These are phyloP conservation scores for Calephelis perditalis DNA, from an alignment of 2,888 invertebrate genomes.

Conservation along the genomic window DNA sequence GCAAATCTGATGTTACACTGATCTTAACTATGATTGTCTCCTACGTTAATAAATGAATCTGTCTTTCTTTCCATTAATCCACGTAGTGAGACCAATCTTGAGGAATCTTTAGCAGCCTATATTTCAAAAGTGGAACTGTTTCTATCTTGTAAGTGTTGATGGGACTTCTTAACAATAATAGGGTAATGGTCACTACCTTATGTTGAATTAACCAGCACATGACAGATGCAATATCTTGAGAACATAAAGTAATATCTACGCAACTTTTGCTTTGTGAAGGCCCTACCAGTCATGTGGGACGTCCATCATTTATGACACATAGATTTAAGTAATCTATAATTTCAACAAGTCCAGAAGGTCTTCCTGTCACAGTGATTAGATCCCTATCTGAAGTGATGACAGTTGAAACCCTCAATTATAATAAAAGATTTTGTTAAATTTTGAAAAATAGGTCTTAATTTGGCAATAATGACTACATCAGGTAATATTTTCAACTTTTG, in stretches of 20 bases:
- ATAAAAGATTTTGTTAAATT: too few relatives aligned
- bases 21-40: too few relatives aligned
- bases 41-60: too few relatives aligned
- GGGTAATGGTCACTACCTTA: too few relatives aligned
- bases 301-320: too few relatives aligned
- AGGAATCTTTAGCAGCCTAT: neutral
- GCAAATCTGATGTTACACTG: too few relatives aligned
- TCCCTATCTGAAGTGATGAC: too few relatives aligned
- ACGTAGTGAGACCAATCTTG: neutral
- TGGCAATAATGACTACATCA: neutral
- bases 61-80: too few relatives aligned
- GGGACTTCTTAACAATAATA: too few relatives aligned
- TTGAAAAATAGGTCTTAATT: too few relatives aligned
- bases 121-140: neutral
- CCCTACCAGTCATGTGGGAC: neutral
- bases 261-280: neutral
- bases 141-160: neutral
- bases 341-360: neutral
- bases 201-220: neutral
- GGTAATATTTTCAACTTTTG: neutral
- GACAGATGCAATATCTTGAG: neutral
- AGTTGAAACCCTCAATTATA: neutral
- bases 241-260: neutral
- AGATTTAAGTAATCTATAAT: too few relatives aligned
- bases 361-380: neutral